A percentile compares a stretch with the other conserved stretches of the same genome.
Conservation (phyloP, 2,888 invertebrate genomes). For the Melieria crassipennis region DNA sequence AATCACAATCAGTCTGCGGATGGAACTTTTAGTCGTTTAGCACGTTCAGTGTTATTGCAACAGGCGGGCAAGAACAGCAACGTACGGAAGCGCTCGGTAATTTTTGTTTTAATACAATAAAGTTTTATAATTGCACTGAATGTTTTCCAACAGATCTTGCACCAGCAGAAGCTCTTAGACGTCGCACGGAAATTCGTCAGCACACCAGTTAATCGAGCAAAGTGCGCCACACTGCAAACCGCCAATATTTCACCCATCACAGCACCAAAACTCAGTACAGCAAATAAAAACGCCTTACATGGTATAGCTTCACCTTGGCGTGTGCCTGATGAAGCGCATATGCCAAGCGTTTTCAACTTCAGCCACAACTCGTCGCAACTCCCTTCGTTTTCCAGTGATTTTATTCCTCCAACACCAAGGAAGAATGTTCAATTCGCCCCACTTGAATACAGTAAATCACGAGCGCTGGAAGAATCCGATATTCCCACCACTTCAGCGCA, state of each 20-base stretch:
- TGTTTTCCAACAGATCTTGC: conserved; percentile 30
- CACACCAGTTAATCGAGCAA: conserved; percentile 52
- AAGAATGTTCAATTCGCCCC: conserved; percentile 21
- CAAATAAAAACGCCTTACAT: not conserved
- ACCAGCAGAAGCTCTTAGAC: conserved; percentile 47
- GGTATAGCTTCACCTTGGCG: conserved; percentile 60
- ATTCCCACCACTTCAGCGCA: not conserved
- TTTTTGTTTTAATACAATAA: not conserved
- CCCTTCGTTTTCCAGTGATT: conserved; percentile 63
- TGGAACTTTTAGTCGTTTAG: conserved; percentile 53
- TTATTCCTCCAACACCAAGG: conserved; percentile 49
- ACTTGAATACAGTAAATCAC: not conserved
- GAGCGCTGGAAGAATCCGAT: conserved; percentile 3
- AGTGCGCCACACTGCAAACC: not conserved
- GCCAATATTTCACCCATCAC: conserved; percentile 50
- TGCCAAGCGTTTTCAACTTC: conserved; percentile 58
- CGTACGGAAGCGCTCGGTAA: conserved; percentile 33
- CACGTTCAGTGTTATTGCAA: conserved; percentile 54
- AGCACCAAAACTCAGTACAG: conserved; percentile 1
- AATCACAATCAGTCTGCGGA: conserved; percentile 1
- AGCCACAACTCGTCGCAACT: conserved; percentile 55
- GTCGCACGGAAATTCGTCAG: conserved; percentile 54
- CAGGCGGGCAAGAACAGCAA: conserved; percentile 46
- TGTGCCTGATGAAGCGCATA: conserved; percentile 51
- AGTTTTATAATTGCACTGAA: not conserved